Evolutionary conservation across 37 sponge, comb jelly and placozoan species (phyloP).

Genomic region (Halichondria panicea): DNA sequence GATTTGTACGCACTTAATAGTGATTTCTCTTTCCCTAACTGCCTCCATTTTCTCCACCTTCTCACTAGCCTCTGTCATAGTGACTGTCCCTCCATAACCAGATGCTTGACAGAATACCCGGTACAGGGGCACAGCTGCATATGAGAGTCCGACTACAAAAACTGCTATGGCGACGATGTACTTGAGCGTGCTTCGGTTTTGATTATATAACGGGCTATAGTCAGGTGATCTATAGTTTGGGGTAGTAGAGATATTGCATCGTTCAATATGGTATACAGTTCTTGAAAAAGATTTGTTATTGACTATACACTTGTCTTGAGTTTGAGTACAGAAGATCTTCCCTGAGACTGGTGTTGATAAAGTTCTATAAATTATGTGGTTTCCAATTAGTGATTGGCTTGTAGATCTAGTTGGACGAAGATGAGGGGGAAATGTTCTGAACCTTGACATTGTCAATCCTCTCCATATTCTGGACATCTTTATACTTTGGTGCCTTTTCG

Average conservation of each 20-base stretch:
- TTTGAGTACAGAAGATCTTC: too few species aligned
- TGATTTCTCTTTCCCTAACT: slow-evolving; percentile 60
- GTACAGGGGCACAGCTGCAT: slow-evolving; percentile 98
- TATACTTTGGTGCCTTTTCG: too few species aligned
- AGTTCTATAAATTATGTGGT: too few species aligned
- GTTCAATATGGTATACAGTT: not conserved
- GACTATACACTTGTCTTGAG: too few species aligned
- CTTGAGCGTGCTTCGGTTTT: slow-evolving; percentile 45
- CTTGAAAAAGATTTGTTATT: not conserved
- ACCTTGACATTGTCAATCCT: too few species aligned
- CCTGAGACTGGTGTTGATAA: too few species aligned
- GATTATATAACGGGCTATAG: too few species aligned
- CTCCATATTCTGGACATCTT: too few species aligned
- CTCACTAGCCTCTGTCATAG: slow-evolving; percentile 37
- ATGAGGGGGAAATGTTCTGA: too few species aligned
- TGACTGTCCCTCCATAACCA: slow-evolving; percentile 84
- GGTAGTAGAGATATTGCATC: too few species aligned
- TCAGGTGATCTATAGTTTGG: not conserved
- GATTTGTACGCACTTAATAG: slow-evolving; percentile 34
- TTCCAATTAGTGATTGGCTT: too few species aligned
- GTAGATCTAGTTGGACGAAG: too few species aligned
- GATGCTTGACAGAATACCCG: slow-evolving; percentile 95
- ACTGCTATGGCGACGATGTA: slow-evolving; percentile 77
- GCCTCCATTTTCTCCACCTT: slow-evolving; percentile 92
- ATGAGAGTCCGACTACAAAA: slow-evolving; percentile 82